Evolutionary conservation across 2,888 invertebrate genomes (phyloP).

Genomic region (Acrobasis consociella): DNA sequence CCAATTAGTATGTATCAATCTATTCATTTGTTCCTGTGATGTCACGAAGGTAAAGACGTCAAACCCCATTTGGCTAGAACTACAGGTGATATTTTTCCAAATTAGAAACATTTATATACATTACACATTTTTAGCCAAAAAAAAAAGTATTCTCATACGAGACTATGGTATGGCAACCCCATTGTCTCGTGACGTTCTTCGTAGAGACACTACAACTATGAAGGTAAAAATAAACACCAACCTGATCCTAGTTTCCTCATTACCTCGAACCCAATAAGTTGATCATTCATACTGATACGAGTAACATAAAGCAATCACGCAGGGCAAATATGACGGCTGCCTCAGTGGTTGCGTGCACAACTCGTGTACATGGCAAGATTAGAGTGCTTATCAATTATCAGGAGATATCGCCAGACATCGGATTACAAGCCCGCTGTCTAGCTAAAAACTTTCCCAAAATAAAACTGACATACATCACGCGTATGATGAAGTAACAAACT

Average conservation of each 20-base stretch:
- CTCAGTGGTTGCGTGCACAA: constrained; percentile 26
- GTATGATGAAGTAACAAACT: neutral
- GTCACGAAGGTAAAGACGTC: no score
- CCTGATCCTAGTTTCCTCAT: neutral
- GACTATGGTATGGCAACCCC: no score
- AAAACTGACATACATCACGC: constrained; percentile 1
- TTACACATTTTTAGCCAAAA: no score
- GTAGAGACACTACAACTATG: no score
- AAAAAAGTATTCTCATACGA: no score
- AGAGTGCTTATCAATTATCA: constrained; percentile 47
- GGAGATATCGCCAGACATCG: constrained; percentile 38
- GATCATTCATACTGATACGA: neutral
- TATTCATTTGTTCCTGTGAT: no score
- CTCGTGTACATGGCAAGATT: constrained; percentile 41
- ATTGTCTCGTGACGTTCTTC: no score
- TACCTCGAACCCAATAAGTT: neutral
- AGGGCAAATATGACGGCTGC: neutral
- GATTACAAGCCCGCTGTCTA: constrained; percentile 40
- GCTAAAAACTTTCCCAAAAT: constrained; percentile 25
- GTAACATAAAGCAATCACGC: neutral
- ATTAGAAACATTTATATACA: no score
- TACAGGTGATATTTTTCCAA: no score
- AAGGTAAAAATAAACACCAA: neutral
- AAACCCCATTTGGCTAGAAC: no score
- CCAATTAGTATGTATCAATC: no score